phyloP scores from a whole-genome alignment of 2,113 vertebrate genomes.

The Vombatus ursinus region DNA sequence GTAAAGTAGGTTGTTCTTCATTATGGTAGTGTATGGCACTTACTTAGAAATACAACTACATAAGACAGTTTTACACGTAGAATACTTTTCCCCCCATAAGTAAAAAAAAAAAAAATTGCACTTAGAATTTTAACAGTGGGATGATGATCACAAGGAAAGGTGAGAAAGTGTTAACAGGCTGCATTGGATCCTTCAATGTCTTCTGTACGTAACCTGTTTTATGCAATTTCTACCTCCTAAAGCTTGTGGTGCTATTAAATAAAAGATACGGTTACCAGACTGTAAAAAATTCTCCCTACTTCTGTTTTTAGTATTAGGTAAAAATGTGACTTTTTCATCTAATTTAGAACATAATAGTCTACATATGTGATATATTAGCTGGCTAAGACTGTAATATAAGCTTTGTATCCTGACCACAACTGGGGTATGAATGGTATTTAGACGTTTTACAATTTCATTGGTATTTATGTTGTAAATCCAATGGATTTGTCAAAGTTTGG shows the following conservation, averaged over 20 bases:
- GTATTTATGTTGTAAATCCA: slow-evolving; percentile 70
- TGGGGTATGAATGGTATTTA: slow-evolving; percentile 59
- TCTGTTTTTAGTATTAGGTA: slow-evolving; percentile 65
- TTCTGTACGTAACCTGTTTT: slow-evolving; percentile 56
- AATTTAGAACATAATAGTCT: slow-evolving; percentile 49
- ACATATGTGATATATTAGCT: slow-evolving; percentile 68
- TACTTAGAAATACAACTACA: slow-evolving; percentile 75
- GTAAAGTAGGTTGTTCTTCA: slow-evolving; percentile 70
- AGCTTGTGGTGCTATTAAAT: slow-evolving; percentile 40
- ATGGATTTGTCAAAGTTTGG: slow-evolving; percentile 66
- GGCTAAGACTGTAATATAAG: slow-evolving; percentile 53
- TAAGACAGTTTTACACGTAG: slow-evolving; percentile 57
- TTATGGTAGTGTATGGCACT: slow-evolving; percentile 62
- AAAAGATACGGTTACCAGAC: slow-evolving; percentile 50
- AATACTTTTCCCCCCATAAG: slow-evolving; percentile 65
- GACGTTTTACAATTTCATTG: slow-evolving; percentile 71
- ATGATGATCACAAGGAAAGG: background rate
- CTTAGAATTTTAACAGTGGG: slow-evolving; percentile 41
- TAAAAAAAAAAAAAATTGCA: slow-evolving; percentile 63
- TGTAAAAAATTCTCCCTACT: slow-evolving; percentile 40
- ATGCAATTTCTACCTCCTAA: slow-evolving; percentile 56
- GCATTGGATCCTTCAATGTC: slow-evolving; percentile 22
- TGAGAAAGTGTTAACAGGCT: slow-evolving; percentile 37
- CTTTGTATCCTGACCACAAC: slow-evolving; percentile 52
- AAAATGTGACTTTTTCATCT: slow-evolving; percentile 59